phyloP scores from a whole-genome alignment of 2,113 vertebrate genomes.

The Redunca redunca region DNA sequence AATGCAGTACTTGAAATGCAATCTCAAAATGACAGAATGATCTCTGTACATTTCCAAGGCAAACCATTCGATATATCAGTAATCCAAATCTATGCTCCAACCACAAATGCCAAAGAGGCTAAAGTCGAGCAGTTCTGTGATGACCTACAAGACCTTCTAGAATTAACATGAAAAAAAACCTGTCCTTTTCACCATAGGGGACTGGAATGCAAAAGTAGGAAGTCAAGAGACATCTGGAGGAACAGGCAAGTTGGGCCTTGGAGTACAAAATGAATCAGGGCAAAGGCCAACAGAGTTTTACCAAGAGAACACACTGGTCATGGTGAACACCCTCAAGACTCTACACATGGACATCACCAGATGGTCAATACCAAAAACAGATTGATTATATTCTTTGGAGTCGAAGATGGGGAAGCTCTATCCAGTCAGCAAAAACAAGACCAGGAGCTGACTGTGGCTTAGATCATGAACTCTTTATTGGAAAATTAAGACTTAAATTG shows the following conservation, averaged over 20 bases:
- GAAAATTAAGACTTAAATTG: neutral
- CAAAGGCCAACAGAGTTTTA: neutral
- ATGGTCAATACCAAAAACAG: neutral
- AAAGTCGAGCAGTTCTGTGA: neutral
- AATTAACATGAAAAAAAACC: neutral
- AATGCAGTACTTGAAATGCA: neutral
- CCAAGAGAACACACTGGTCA: neutral
- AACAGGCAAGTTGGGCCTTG: neutral
- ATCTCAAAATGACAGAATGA: neutral
- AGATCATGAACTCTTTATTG: neutral
- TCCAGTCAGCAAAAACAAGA: neutral
- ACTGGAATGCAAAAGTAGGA: neutral
- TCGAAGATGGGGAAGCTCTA: neutral
- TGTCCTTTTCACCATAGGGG: neutral
- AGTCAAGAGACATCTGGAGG: neutral
- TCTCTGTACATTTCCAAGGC: neutral
- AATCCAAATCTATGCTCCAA: neutral
- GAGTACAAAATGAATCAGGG: neutral
- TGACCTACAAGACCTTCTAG: neutral
- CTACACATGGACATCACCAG: neutral
- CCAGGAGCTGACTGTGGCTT: neutral
- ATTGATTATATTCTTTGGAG: neutral
- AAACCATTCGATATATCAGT: neutral
- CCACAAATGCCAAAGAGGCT: neutral
- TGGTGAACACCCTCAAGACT: accelerated